Evolutionary conservation across 2,888 invertebrate species (phyloP), one percentile per base, ranked within the genome.

Genomic region (Troides oblongomaculatus): DNA sequence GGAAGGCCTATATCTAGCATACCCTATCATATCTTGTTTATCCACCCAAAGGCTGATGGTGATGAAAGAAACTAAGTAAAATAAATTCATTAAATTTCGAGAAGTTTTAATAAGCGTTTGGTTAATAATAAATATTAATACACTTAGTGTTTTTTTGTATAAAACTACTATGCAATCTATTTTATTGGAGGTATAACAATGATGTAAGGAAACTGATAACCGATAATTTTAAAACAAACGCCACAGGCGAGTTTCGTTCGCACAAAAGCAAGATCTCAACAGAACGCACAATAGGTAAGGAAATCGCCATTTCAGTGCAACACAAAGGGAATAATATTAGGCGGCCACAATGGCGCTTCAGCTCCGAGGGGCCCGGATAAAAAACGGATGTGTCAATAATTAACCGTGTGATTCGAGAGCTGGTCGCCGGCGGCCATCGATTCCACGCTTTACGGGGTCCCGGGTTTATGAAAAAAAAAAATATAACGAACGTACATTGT

Each of bases 381-480:
- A 88, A 90, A 90, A 87, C 89, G 90, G 91, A 90, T 90, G 91
- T 90, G 91, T 91, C 91, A 89, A 91, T 92, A 91, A 92, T 92
- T 92, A 91, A 89, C 91, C 86, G 87, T 86, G 85, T 85, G 90
- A 91, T 88, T 85, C 83, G 82, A 83, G 79, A 81, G 83, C 83
- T 74, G 79, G 81, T 81, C 79, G 90, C 91, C 88, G 81, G 79
- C 83, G 89, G 91, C 88, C 86, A 87, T 88, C 87, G 86, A 87
- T 85, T 82, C 82, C 72, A 76, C 78, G 81, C 76, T 82, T 76
- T 79, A 80, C 58, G 78, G 71, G 81, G 30, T 30, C 76, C 79
- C 79, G 76, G 80, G 84, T 81, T 84, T 86, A 83, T 86, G 83
- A 83, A 69, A 66, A 70, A 46, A 62, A 64, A 62, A 66, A 60